Base-by-base conservation (phyloP, 2,888 invertebrate species). In the Psylliodes chrysocephalus region DNA sequence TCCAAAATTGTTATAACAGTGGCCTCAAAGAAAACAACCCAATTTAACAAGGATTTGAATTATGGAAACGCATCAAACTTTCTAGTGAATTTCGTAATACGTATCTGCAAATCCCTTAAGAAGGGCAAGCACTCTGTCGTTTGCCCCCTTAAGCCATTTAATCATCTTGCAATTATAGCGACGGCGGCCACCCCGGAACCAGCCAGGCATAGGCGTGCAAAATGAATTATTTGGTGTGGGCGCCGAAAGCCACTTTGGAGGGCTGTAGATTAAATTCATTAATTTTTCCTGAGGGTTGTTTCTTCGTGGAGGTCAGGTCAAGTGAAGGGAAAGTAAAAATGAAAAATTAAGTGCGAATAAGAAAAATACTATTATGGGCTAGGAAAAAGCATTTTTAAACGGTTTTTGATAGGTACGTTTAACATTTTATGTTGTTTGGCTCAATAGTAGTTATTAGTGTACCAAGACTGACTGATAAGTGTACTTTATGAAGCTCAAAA, bases 131-230 rank as follows among this genome's bases (percentile, higher is more conserved):
- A 52, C 42, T 52, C 51, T 53, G 63, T 59, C 47, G 63, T 44
- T 66, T 68, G 66, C 69, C 70, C 72, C 72, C 73, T 69, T 65
- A 69, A 76, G 75, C 74, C 72, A 75, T 78, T 78, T 76, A 78
- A 78, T 78, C 77, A 76, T 76, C 73, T 74, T 69, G 72, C 76
- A 77, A 78, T 77, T 77, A 76, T 72, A 69, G 69, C 69, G 62
- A 70, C 68, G 67, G 68, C 73, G 68, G 67, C 67, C 66, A 64
- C 66, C 66, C 63, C 63, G 66, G 70, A 72, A 72, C 70, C 44
- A 42, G 14, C 10, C 28, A 47, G 10, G 40, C 63, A 59, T n/a
- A 49, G 53, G 59, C 57, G 59, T 54, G n/a, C 7, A 53, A 52
- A 30, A 33, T 59, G 44, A 44, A 52, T 54, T 40, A 52, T 61